A percentile compares a stretch with the other conserved stretches of the same genome.
phyloP scores from a whole-genome alignment of 1,140 invertebrate genomes.

The Portunus trituberculatus region DNA sequence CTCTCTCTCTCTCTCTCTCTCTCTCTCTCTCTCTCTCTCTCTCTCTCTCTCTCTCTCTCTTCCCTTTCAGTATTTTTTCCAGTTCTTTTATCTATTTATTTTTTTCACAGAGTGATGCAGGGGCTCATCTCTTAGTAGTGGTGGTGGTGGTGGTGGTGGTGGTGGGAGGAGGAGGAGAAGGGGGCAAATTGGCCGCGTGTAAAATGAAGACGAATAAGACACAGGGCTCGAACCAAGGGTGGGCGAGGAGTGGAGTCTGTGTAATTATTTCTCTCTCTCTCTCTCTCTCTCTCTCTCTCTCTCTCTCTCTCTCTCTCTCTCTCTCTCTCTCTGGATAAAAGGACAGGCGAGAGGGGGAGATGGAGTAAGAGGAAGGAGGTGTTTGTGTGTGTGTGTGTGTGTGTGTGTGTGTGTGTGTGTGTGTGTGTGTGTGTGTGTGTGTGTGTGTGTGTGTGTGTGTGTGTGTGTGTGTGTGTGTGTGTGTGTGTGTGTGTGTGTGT shows the following conservation, averaged over 20 bases:
- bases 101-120: neutral
- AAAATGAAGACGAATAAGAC: conserved; percentile 35
- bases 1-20: conserved; percentile 7
- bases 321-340: too few relatives aligned
- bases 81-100: neutral
- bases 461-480: too few relatives aligned
- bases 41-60: neutral
- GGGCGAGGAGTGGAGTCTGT: neutral
- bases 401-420: too few relatives aligned
- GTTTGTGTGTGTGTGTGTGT: too few relatives aligned
- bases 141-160: neutral
- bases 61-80: neutral
- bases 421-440: too few relatives aligned
- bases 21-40: conserved; percentile 21
- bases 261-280: neutral
- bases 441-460: too few relatives aligned
- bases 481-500: too few relatives aligned
- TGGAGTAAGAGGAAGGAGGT: too few relatives aligned
- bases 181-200: conserved; percentile 1
- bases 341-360: too few relatives aligned
- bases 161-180: neutral
- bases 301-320: neutral
- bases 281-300: neutral
- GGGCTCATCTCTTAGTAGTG: neutral
- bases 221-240: neutral